Evolutionary conservation across 1,140 invertebrate genomes (phyloP).

Genomic region (Magallana ariakensis): DNA sequence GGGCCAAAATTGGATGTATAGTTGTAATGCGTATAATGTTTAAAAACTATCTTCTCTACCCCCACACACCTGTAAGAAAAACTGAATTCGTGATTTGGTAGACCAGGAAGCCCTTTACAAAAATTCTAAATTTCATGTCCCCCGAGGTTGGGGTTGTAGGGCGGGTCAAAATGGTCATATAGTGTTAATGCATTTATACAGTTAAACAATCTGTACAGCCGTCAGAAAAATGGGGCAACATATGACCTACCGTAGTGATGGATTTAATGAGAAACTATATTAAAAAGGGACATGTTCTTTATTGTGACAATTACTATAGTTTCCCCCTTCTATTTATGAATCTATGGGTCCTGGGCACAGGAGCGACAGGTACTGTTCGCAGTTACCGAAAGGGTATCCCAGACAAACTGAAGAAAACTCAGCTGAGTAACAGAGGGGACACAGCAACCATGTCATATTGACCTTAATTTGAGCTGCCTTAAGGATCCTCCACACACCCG

Average conservation of each 20-base stretch:
- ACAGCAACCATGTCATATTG: neutral
- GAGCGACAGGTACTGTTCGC: constrained; percentile 41
- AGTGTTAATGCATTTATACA: too few relatives aligned
- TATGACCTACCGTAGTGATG: constrained; percentile 51
- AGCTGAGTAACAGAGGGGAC: constrained; percentile 37
- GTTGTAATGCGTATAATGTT: too few relatives aligned
- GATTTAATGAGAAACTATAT: constrained; percentile 40
- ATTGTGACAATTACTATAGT: constrained; percentile 40
- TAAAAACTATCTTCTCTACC: too few relatives aligned
- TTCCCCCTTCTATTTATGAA: constrained; percentile 35
- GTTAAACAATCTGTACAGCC: constrained; percentile 2
- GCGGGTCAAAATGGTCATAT: too few relatives aligned
- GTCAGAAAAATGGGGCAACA: constrained; percentile 41
- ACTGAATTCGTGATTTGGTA: too few relatives aligned
- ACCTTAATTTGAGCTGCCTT: neutral
- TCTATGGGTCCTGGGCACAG: constrained; percentile 20
- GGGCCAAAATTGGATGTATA: too few relatives aligned
- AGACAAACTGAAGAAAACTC: too few relatives aligned
- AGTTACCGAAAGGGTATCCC: constrained; percentile 16
- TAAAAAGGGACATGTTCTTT: constrained; percentile 46
- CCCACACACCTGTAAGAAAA: too few relatives aligned
- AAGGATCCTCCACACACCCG: too few relatives aligned
- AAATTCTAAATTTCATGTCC: too few relatives aligned
- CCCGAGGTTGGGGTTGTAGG: too few relatives aligned
- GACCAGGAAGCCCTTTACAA: too few relatives aligned